Evolutionary conservation across 2,888 invertebrate genomes (phyloP).

Genomic region (Oscheius myriophilus): DNA sequence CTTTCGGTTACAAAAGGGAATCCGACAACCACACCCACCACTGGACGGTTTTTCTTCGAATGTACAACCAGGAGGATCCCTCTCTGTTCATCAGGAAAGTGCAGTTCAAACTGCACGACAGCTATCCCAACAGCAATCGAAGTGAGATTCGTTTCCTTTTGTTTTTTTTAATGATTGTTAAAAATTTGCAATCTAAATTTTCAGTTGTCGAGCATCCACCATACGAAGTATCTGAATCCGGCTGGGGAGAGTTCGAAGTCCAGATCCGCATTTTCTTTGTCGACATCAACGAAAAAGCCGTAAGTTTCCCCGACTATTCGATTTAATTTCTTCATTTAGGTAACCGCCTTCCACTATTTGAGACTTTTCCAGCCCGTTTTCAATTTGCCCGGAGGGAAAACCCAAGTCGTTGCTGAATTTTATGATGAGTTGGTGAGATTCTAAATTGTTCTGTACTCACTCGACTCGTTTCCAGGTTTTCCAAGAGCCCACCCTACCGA

Average conservation of each 20-base stretch:
- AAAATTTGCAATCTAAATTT: constrained; percentile 32
- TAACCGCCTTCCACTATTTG: constrained; percentile 60
- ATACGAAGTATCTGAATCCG: constrained; percentile 95
- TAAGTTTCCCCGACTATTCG: constrained; percentile 69
- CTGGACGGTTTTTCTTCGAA: constrained; percentile 78
- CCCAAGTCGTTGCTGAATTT: constrained; percentile 59
- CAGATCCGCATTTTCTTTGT: constrained; percentile 96
- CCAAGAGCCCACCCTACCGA: constrained; percentile 57
- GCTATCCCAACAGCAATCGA: constrained; percentile 91
- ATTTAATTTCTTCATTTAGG: constrained; percentile 33
- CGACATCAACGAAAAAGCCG: constrained; percentile 92
- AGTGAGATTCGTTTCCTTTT: constrained; percentile 47
- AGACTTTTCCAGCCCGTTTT: constrained; percentile 60
- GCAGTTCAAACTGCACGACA: constrained; percentile 89
- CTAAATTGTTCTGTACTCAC: not conserved
- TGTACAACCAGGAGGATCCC: constrained; percentile 40
- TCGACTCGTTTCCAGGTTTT: constrained; percentile 46
- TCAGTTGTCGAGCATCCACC: constrained; percentile 89
- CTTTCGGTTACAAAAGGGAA: constrained; percentile 50
- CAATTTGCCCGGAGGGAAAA: constrained; percentile 42
- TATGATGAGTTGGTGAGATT: constrained; percentile 62
- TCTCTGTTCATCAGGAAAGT: constrained; percentile 63
- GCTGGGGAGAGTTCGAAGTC: constrained; percentile 99
- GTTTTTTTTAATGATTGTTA: not conserved
- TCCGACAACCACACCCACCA: constrained; percentile 90